Evolutionary conservation across 2,797 vertebrate species (phyloP).

Genomic region (Pristis pectinata): DNA sequence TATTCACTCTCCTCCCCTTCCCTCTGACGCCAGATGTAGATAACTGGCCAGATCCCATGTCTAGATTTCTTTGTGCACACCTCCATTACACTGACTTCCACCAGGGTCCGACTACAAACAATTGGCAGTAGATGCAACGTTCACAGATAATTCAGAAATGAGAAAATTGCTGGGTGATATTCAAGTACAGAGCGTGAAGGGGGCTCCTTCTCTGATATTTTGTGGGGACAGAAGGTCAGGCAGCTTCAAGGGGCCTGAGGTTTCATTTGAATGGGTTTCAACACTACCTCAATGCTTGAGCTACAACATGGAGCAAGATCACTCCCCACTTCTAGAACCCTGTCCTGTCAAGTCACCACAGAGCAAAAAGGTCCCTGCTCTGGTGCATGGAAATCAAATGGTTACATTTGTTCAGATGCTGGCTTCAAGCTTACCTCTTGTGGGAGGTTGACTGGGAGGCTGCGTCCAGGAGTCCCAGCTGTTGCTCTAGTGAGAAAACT

Average conservation of each 20-base stretch:
- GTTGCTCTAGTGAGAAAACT: conserved; percentile 88
- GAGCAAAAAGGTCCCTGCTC: too few species aligned
- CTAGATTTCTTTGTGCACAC: not conserved
- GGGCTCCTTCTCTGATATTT: not conserved
- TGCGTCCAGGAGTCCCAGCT: conserved; percentile 51
- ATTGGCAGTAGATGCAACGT: not conserved
- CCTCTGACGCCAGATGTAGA: too few species aligned
- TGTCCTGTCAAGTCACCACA: too few species aligned
- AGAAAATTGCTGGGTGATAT: not conserved
- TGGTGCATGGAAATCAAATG: not conserved
- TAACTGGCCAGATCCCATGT: too few species aligned
- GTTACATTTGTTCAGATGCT: not conserved
- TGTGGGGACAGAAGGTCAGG: not conserved
- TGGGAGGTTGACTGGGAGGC: not conserved
- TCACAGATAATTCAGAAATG: not conserved
- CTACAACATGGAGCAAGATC: too few species aligned
- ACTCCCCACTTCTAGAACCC: too few species aligned
- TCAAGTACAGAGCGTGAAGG: not conserved
- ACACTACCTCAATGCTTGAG: not conserved
- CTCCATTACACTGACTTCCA: not conserved
- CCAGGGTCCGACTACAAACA: not conserved
- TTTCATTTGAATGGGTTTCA: not conserved
- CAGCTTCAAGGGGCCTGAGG: not conserved
- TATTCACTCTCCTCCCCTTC: not conserved
- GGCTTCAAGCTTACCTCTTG: not conserved